Evolutionary conservation across 2,797 vertebrate species (phyloP).

Genomic region (Sebastes goodei): DNA sequence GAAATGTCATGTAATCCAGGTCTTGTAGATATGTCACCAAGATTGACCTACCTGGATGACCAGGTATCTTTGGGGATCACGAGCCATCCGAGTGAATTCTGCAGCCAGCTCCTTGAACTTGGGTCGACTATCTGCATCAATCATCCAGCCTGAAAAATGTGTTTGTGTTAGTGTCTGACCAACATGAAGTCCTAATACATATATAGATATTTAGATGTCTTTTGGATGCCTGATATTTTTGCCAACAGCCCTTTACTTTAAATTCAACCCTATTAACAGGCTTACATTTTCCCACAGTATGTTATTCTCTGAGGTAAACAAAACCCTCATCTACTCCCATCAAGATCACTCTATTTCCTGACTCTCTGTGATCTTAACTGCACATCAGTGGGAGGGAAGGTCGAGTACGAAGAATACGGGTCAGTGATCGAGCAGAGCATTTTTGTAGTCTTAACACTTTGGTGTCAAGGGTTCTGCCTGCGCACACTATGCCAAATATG

Average conservation of each 20-base stretch:
- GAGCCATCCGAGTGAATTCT: slow-evolving; percentile 98
- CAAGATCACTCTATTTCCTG: slow-evolving; percentile 8
- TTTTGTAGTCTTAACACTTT: slow-evolving; percentile 19
- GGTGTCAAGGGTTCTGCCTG: slow-evolving; percentile 5
- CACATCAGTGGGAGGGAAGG: slow-evolving; percentile 11
- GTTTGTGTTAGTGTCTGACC: background rate
- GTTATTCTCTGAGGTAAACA: background rate
- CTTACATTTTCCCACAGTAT: background rate
- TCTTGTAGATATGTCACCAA: background rate
- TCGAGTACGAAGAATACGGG: background rate
- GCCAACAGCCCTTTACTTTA: background rate
- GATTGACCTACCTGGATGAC: slow-evolving; percentile 91
- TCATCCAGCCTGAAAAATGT: slow-evolving; percentile 94
- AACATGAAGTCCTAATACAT: background rate
- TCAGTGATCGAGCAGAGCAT: slow-evolving; percentile 16
- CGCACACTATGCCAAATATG: background rate
- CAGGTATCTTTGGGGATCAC: slow-evolving; percentile 96
- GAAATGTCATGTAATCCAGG: background rate
- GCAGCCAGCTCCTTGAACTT: slow-evolving; percentile 98
- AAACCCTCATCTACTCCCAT: background rate
- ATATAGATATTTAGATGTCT: background rate
- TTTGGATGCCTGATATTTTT: background rate
- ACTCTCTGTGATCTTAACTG: background rate
- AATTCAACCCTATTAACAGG: background rate
- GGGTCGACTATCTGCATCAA: slow-evolving; percentile 97